Evolutionary conservation across 2,888 invertebrate genomes (phyloP).

Genomic region (Gandaritis pyraliata): DNA sequence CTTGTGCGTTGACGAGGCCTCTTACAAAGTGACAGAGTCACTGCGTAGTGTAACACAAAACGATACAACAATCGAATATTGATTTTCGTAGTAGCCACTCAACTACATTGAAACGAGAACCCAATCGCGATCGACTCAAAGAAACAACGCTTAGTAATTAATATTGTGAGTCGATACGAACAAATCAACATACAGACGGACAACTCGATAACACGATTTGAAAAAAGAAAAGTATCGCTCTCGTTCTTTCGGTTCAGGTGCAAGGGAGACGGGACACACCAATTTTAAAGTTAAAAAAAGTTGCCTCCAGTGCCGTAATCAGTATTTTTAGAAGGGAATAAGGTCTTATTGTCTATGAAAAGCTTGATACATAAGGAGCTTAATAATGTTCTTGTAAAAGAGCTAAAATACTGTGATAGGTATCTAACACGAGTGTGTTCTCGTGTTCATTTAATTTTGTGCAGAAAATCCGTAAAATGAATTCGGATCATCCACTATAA

Average conservation of each 20-base stretch:
- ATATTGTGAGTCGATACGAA: constrained; percentile 74
- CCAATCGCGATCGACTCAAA: constrained; percentile 60
- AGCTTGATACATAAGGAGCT: too few relatives aligned
- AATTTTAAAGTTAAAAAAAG: constrained; percentile 56
- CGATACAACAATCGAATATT: too few relatives aligned
- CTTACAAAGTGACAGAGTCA: too few relatives aligned
- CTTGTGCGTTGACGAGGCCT: too few relatives aligned
- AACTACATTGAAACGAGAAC: constrained; percentile 37
- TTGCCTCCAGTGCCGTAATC: constrained; percentile 12
- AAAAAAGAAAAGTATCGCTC: constrained; percentile 63
- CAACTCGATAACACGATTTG: constrained; percentile 68
- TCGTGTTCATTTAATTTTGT: constrained; percentile 75
- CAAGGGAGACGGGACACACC: constrained; percentile 56
- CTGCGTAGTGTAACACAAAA: too few relatives aligned
- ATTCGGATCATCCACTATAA: constrained; percentile 45
- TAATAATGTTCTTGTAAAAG: too few relatives aligned
- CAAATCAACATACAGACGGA: constrained; percentile 72
- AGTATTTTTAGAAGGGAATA: background rate
- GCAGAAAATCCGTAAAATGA: constrained; percentile 65
- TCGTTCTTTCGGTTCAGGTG: constrained; percentile 47
- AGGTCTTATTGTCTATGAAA: too few relatives aligned
- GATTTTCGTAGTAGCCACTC: constrained; percentile 32
- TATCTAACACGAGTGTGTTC: constrained; percentile 63
- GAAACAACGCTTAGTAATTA: constrained; percentile 77
- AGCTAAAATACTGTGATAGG: background rate